phyloP scores from a whole-genome alignment of 2,113 vertebrate species.

The Coptodon bakossiorum region DNA sequence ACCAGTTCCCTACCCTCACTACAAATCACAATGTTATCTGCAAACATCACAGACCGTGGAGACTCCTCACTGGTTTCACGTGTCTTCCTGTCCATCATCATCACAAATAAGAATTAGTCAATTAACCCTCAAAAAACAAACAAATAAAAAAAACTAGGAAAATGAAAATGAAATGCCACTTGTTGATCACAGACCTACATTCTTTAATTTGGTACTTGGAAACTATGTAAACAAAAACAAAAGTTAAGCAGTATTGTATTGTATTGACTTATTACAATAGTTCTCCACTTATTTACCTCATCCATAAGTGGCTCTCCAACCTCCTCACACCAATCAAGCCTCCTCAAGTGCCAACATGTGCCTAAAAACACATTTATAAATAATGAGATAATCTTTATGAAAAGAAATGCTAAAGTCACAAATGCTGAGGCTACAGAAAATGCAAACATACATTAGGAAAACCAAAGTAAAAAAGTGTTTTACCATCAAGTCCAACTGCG shows the following conservation, averaged over 20 bases:
- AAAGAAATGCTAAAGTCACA: not conserved
- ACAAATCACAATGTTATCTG: not conserved
- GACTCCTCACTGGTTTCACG: not conserved
- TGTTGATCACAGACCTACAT: not conserved
- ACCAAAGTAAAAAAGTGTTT: not conserved
- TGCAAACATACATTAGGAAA: not conserved
- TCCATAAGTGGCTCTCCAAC: constrained; percentile 81
- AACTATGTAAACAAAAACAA: not conserved
- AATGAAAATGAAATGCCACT: not conserved
- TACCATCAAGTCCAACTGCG: constrained; percentile 80
- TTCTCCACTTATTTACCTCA: constrained; percentile 65
- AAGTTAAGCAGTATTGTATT: not conserved
- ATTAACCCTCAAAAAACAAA: not conserved
- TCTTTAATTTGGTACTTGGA: not conserved
- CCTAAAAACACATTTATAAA: constrained; percentile 42
- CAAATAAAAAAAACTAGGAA: not conserved
- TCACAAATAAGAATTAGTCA: not conserved
- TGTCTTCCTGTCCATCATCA: not conserved
- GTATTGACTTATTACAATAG: not conserved
- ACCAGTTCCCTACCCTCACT: not conserved
- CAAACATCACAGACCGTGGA: not conserved
- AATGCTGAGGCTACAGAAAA: not conserved
- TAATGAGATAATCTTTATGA: not conserved
- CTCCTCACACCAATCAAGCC: constrained; percentile 87
- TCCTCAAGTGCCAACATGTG: constrained; percentile 83